Evolutionary conservation across 1,140 invertebrate species (phyloP).

Genomic region (Lamellibrachia luymesi): DNA sequence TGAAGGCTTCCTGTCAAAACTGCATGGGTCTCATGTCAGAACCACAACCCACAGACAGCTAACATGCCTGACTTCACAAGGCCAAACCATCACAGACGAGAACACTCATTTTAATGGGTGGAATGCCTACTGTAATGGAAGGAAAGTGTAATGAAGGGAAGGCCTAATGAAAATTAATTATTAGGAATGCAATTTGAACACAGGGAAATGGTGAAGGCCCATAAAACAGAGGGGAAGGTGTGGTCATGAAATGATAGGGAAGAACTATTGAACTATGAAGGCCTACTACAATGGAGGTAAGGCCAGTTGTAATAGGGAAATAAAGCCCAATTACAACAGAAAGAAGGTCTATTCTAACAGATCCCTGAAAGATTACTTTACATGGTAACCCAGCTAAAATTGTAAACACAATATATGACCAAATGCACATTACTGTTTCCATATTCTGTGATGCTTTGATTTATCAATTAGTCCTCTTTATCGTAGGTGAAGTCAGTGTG

Average conservation of each 20-base stretch:
- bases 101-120: background rate
- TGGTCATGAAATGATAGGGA: too few relatives aligned
- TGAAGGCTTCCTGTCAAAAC: background rate
- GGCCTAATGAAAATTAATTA: background rate
- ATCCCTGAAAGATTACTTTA: too few relatives aligned
- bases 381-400: too few relatives aligned
- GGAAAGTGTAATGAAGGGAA: background rate
- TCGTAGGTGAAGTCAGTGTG: background rate
- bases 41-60: background rate
- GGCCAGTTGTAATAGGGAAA: too few relatives aligned
- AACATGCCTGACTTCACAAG: background rate
- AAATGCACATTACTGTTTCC: background rate
- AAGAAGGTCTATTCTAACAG: too few relatives aligned
- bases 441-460: background rate
- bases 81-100: background rate
- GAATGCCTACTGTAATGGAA: background rate
- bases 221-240: too few relatives aligned
- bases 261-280: too few relatives aligned
- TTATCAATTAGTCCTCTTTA: too few relatives aligned
- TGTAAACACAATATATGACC: background rate
- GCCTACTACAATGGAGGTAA: too few relatives aligned
- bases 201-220: too few relatives aligned
- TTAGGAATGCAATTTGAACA: too few relatives aligned
- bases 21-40: background rate
- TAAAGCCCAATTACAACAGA: too few relatives aligned